These are phyloP conservation scores for Drosophila buzzatii DNA, from an alignment of 2,888 invertebrate species.

Conservation along the genomic window DNA sequence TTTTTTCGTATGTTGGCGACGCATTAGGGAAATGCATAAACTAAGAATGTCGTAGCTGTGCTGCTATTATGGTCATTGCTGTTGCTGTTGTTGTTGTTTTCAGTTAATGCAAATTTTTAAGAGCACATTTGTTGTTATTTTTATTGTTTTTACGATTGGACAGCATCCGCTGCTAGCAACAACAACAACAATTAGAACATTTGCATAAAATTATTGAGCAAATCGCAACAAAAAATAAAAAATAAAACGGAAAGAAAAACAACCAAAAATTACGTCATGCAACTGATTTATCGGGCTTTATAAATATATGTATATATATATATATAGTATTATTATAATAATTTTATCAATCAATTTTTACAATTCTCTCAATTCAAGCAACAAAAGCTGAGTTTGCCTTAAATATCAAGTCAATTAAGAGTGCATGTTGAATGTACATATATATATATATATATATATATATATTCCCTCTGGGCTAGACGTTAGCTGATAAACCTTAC, in stretches of 20 bases:
- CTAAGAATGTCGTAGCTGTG: slow-evolving; percentile 15
- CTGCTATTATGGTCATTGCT: slow-evolving; percentile 23
- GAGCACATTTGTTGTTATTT: slow-evolving; percentile 45
- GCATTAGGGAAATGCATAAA: slow-evolving; percentile 70
- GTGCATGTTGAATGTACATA: background rate
- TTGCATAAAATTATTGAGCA: slow-evolving; percentile 63
- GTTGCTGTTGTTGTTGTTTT: slow-evolving; percentile 22
- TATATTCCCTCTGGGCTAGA: slow-evolving; percentile 36
- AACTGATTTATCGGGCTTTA: slow-evolving; percentile 18
- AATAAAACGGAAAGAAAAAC: slow-evolving; percentile 20
- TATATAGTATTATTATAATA: background rate
- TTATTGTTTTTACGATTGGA: slow-evolving; percentile 67
- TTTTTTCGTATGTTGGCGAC: slow-evolving; percentile 43
- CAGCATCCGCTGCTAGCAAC: slow-evolving; percentile 53
- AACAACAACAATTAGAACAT: slow-evolving; percentile 35
- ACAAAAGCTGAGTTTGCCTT: slow-evolving; percentile 29
- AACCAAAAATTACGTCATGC: slow-evolving; percentile 50
- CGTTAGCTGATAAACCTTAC: slow-evolving; percentile 33
- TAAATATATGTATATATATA: background rate
- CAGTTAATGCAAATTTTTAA: slow-evolving; percentile 65
- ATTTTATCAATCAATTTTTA: slow-evolving; percentile 42
- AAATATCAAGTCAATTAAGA: slow-evolving; percentile 57
- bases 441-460: slow-evolving; percentile 4
- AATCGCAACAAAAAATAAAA: background rate
- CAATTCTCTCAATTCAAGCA: slow-evolving; percentile 35